These are phyloP conservation scores for Prochilodus magdalenae DNA, from an alignment of 2,113 vertebrate species.

Conservation along the genomic window DNA sequence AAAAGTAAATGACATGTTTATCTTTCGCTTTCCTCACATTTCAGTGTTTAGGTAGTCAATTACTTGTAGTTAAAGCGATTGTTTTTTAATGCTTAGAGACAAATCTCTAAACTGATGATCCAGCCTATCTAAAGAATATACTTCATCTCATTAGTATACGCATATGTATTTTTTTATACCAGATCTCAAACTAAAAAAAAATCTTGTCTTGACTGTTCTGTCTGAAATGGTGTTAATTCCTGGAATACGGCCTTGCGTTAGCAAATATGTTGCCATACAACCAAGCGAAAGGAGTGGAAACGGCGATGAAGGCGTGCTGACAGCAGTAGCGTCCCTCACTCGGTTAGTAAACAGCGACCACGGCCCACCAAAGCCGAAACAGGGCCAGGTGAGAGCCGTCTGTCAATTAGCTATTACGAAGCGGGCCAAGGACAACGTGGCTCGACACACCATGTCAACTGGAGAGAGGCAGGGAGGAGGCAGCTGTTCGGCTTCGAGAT, in stretches of 20 bases:
- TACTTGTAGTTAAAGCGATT: background rate
- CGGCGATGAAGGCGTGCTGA: conserved; percentile 57
- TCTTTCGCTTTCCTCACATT: background rate
- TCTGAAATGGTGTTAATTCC: conserved; percentile 4
- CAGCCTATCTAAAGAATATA: background rate
- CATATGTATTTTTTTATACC: background rate
- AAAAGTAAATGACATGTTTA: background rate
- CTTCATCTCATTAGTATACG: background rate
- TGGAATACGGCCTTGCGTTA: conserved; percentile 3
- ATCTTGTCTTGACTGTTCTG: background rate
- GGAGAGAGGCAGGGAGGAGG: conserved; percentile 65
- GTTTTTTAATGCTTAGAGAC: background rate
- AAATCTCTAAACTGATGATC: background rate
- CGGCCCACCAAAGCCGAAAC: conserved; percentile 81
- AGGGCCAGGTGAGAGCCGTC: conserved; percentile 85
- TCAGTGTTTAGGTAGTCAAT: background rate
- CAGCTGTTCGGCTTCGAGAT: conserved; percentile 68
- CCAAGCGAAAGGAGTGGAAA: conserved; percentile 27
- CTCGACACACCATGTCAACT: conserved; percentile 82
- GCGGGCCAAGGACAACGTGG: conserved; percentile 87
- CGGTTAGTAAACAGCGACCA: conserved; percentile 73
- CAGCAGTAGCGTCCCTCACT: conserved; percentile 72
- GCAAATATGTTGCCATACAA: conserved; percentile 5
- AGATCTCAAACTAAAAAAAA: background rate
- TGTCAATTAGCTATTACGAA: conserved; percentile 81